Evolutionary conservation across 2,797 vertebrate species (phyloP).

Genomic region (Rhabdophis nuchalis): DNA sequence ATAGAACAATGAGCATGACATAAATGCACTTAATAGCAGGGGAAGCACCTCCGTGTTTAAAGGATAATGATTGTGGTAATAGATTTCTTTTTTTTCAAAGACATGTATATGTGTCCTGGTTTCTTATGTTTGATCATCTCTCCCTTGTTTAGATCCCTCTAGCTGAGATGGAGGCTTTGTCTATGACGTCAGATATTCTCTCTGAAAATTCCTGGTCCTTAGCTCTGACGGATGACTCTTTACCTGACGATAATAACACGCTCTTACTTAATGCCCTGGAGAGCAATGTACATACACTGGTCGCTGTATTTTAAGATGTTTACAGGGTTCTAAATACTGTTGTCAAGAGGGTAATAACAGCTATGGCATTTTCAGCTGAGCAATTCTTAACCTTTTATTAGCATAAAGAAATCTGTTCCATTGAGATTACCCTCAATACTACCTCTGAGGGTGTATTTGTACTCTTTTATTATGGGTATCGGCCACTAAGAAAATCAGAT

Average conservation of each 20-base stretch:
- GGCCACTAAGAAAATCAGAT: slow-evolving; percentile 8
- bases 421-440: slow-evolving; percentile 7
- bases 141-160: slow-evolving; percentile 97
- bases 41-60: slow-evolving; percentile 50
- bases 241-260: slow-evolving; percentile 90
- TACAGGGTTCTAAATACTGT: slow-evolving; percentile 73
- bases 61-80: slow-evolving; percentile 40
- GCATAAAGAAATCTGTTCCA: slow-evolving; percentile 33
- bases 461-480: slow-evolving; percentile 7
- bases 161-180: slow-evolving; percentile 99
- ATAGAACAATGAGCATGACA: slow-evolving; percentile 38
- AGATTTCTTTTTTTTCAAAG: slow-evolving; percentile 36
- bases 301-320: slow-evolving; percentile 66
- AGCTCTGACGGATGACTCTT: slow-evolving; percentile 95
- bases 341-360: slow-evolving; percentile 19
- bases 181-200: slow-evolving; percentile 90
- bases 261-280: slow-evolving; percentile 93
- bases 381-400: slow-evolving; percentile 10
- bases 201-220: slow-evolving; percentile 98
- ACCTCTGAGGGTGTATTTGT: background rate
- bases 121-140: slow-evolving; percentile 90
- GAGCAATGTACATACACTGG: slow-evolving; percentile 92
- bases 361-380: slow-evolving; percentile 53
- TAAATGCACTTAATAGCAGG: slow-evolving; percentile 44
- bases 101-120: slow-evolving; percentile 61